Base-by-base conservation (phyloP, 2,113 vertebrate species). In the Dasyornis broadbenti region DNA sequence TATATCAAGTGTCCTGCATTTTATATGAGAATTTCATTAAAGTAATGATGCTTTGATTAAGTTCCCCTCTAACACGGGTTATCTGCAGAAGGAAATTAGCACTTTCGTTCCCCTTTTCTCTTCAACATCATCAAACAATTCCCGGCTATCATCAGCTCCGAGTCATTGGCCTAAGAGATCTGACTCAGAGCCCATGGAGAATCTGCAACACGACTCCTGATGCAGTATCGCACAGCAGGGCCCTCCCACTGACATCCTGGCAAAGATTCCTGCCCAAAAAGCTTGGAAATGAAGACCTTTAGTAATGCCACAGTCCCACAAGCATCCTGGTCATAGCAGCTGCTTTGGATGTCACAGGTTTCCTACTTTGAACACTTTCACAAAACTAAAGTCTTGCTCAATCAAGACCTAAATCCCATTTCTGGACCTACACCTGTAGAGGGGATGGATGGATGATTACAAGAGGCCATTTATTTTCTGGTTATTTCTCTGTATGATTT, bases 1-100 rank as follows among this genome's bases (percentile, higher is more conserved):
- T 96, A 81, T 84, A 95, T 96, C 69, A 94, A 93, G 83, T 92
- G 80, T 92, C 94, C 94, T 95, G 89, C 57, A 85, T 97, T 96
- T 95, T 90, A 90, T 94, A 94, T 91, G 80, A 95, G 83, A 87
- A 93, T 89, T 95, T 96, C 90, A 96, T 97, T 96, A 79, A 94
- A 92, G 54, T 72, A 96, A 97, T 90, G 77, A 92, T 6, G 4
- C 64, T 94, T 84, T 95, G 81, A 97, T 97, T 97, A 94, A 60
- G 72, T 95, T 82, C 31, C 60, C 45, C 23, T 91, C 50, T 95
- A 90, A 96, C 86, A 86, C 13, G 56, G 90, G 86, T 92, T 73
- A 81, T 97, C 69, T 89, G 37, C 39, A 92, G 71, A 52, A 95
- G 70, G 85, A 96, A 95, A 83, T 56, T 39, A 82, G 53, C 30